Evolutionary conservation across 2,113 vertebrate species (phyloP), one percentile per base, ranked within the genome.

Genomic region (Zosterops lateralis): DNA sequence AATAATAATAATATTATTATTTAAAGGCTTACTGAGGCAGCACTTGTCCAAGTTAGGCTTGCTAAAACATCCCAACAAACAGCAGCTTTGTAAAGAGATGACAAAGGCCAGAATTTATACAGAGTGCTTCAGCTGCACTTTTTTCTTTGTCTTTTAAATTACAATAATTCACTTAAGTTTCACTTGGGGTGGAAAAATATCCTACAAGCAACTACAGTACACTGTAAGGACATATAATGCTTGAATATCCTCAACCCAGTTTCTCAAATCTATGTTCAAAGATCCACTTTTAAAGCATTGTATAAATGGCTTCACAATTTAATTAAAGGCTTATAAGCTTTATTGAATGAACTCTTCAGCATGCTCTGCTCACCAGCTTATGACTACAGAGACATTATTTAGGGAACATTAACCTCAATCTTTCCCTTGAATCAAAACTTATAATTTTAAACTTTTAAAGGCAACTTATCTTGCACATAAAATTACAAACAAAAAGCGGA

Each of bases 401-500:
- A 92, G 36, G 86, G 65, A 97, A 57, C 73, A 96, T 75, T 93
- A 96, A 96, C 87, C 26, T 66, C 73, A 78, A 36, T 47, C 77
- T n/a, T 73, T 78, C 54, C 75, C 82, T 80, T 74, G 67, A 48
- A 87, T 89, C 73, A 72, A 66, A 81, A 77, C 77, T 95, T 85
- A 24, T 28, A 84, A 84, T 95, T 90, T 83, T 84, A 67, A 85
- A 88, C 77, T 62, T 91, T 75, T 51, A 76, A 78, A 90, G 48
- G 66, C 92, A 93, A 89, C 79, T 95, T 90, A 79, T 77, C 62
- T 75, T 61, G 26, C 51, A 51, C 26, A 71, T 56, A 87, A 84
- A 96, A 95, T 90, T 95, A 90, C 91, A 90, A 96, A 83, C 74
- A 88, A 96, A 94, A 86, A 83, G 17, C 19, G n/a, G 62, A 80